Evolutionary conservation across 2,113 vertebrate genomes (phyloP), one percentile per base, ranked within the genome.

Genomic region (Sorex araneus): DNA sequence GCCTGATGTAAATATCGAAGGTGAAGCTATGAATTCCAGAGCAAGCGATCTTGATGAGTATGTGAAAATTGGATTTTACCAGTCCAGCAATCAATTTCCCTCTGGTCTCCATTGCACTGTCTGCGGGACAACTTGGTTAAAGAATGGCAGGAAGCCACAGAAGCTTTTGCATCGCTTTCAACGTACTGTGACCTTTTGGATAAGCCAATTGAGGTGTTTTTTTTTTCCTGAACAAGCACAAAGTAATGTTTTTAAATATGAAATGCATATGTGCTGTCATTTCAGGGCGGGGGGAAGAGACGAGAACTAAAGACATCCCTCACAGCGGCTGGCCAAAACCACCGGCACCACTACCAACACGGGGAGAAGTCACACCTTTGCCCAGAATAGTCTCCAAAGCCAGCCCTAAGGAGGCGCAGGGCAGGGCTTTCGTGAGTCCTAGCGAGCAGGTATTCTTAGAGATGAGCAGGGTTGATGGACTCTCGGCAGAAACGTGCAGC

Each of bases 21-120:
- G 32, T 32, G 69, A 80, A 77, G 50, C 74, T 50, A 19, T 34
- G 10, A 80, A 23, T 30, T 28, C 82, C 50, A 77, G 87, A 92
- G 87, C 88, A 40, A 78, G 67, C 25, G 70, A 77, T 96, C 89
- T 74, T 66, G 92, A 82, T 87, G 92, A 89, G 89, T 94, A 96
- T 15, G 89, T 91, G 96, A 95, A 96, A 93, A 96, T 78, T 95
- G 79, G 82, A 94, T 95, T 94, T 87, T 81, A 91, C 90, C 77
- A 93, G 96, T 81, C 81, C 81, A 92, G 94, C 95, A 82, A 92
- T 95, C 93, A 94, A 91, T 95, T 94, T 93, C 82, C 87, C 71
- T 90, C 89, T 80, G 36, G 80, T 74, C 84, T 93, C 75, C 94
- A 94, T 95, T 94, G 87, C 94, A 95, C 90, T 92, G 87, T 94